Base-by-base conservation (phyloP, 2,888 invertebrate species). In the Spodoptera littoralis region DNA sequence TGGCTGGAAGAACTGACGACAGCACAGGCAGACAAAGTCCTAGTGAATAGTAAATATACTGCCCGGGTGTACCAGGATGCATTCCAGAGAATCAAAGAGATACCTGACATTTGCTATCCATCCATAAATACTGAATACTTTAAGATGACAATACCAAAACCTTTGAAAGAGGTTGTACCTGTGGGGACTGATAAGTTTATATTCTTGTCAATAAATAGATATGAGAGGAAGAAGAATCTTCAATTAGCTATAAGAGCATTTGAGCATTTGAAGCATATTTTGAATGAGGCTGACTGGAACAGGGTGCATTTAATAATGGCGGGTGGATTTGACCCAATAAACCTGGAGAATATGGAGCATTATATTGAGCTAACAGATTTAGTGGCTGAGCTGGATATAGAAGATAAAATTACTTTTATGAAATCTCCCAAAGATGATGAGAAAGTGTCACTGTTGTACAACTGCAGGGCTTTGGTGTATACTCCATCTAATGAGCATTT, bases 401-500 rank as follows among this genome's bases (percentile, higher is more conserved):
- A 95, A 53, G 96, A 97, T 27, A 97, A 97, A 88, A 96, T 99
- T 0, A 96, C 97, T 56, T 97, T 99, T 84, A 92, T 99, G 64
- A 97, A 97, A 78, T 99, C 99, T 0, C 98, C 99, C 0, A 96
- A 96, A 53, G 99, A 99, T 86, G 90, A 95, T 46, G 96, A 97
- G 60, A 99, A 99, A 92, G 95, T 97, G 6, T 96, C 97, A 12
- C 92, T 99, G 22, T 93, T 99, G n/a, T 93, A 96, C 43, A 92
- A 96, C 61, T 97, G 98, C 77, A 96, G 96, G 59, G 97, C 98
- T 72, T 92, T 99, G 22, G 86, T 99, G 24, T 99, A 99, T 86
- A 99, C 99, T 8, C 99, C 99, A 1, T 96, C 97, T 3, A 98
- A 98, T 87, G 99, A 99, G 90, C 99, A 99, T 93, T 99, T 99